A percentile compares a stretch with the other conserved stretches of the same genome.
Evolutionary conservation across 2,113 vertebrate species (phyloP).

Genomic region (Cephalophus harveyi): DNA sequence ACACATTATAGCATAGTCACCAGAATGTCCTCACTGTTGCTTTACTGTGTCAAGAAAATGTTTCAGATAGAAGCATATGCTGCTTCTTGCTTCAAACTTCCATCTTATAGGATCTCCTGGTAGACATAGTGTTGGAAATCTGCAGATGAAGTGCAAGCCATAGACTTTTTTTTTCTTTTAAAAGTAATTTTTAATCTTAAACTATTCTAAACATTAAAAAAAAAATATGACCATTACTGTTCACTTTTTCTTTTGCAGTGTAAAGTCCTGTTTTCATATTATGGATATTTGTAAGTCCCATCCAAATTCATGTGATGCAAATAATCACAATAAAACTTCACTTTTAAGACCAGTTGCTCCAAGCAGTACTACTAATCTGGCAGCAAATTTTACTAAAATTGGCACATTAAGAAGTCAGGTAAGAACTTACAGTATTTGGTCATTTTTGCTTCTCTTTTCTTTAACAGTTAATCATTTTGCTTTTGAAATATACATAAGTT

Average conservation of each 20-base stretch:
- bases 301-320: constrained; percentile 85
- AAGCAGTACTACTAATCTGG: constrained; percentile 81
- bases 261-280: constrained; percentile 98
- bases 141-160: not conserved
- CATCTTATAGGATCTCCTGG: not conserved
- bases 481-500: constrained; percentile 2
- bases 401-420: constrained; percentile 92
- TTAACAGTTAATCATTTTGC: not conserved
- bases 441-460: not conserved
- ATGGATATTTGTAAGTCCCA: constrained; percentile 96
- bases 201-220: not conserved
- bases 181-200: constrained; percentile 25
- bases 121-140: not conserved
- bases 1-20: constrained; percentile 35
- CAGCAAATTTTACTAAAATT: constrained; percentile 92
- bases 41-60: constrained; percentile 7
- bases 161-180: constrained; percentile 18
- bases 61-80: not conserved
- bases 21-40: not conserved
- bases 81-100: constrained; percentile 27
- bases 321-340: constrained; percentile 91
- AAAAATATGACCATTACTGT: not conserved
- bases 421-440: constrained; percentile 49
- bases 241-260: constrained; percentile 79
- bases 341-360: constrained; percentile 90